Evolutionary conservation across 2,797 vertebrate species (phyloP).

Genomic region (Pangasius sanitwongsei): DNA sequence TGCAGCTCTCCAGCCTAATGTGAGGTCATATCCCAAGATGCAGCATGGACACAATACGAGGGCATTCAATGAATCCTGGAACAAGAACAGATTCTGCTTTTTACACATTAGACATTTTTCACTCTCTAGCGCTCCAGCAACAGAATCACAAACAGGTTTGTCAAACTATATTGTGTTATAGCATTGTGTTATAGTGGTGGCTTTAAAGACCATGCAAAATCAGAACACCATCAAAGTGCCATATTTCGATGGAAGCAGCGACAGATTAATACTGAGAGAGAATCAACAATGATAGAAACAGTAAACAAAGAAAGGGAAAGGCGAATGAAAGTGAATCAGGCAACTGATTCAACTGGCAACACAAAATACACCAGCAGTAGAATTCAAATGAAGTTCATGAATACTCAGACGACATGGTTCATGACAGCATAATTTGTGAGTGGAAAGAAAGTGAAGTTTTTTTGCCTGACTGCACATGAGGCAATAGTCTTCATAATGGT

Average conservation of each 20-base stretch:
- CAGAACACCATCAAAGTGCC: neutral
- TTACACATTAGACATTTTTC: neutral
- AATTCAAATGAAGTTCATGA: slow-evolving; percentile 1
- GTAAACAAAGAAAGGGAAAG: neutral
- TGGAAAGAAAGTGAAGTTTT: neutral
- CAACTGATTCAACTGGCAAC: neutral
- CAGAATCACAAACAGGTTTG: neutral
- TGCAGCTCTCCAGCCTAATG: neutral
- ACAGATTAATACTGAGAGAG: neutral
- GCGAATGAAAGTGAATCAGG: too few relatives aligned
- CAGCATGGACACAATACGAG: neutral
- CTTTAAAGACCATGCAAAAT: neutral
- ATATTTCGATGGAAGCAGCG: neutral
- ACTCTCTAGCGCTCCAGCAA: neutral
- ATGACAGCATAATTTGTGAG: neutral
- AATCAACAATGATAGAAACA: neutral
- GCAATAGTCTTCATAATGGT: slow-evolving; percentile 3
- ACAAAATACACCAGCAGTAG: neutral
- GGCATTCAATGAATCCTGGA: neutral
- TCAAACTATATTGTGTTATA: neutral
- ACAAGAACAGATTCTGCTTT: neutral
- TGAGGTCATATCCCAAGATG: neutral
- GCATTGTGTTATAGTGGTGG: neutral
- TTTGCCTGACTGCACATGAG: neutral
- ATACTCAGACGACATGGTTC: neutral